phyloP scores from a whole-genome alignment of 2,113 vertebrate species.

The Thinocorus orbignyianus region DNA sequence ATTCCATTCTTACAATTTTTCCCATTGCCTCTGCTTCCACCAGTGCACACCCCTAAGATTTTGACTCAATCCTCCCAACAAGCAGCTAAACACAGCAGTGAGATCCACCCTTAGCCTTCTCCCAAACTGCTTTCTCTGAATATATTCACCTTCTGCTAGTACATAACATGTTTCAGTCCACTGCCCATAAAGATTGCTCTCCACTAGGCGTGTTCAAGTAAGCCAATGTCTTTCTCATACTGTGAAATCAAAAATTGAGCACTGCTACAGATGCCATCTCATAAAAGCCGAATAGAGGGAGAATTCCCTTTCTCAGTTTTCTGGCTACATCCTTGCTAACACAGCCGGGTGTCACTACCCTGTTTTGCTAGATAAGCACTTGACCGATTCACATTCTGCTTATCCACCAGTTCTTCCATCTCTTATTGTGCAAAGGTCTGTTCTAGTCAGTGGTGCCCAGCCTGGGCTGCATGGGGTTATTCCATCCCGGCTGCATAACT shows the following conservation, averaged over 20 bases:
- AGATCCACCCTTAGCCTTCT: neutral
- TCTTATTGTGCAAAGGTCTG: neutral
- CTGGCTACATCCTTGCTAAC: neutral
- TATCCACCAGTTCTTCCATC: neutral
- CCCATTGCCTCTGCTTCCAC: neutral
- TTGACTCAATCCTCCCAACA: neutral
- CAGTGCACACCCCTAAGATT: neutral
- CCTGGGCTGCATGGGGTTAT: neutral
- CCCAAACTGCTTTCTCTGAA: neutral
- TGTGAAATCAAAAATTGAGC: neutral
- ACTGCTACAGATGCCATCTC: neutral
- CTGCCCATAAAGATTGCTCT: neutral
- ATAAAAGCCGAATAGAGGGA: neutral
- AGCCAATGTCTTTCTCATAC: neutral
- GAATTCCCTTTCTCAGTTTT: accelerated
- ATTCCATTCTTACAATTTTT: neutral
- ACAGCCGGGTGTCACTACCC: accelerated
- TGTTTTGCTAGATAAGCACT: neutral
- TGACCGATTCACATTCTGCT: accelerated
- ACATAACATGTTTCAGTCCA: neutral
- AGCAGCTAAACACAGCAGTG: neutral
- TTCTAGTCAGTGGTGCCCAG: neutral
- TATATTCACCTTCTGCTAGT: neutral
- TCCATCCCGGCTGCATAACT: neutral
- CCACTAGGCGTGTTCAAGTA: neutral